A percentile compares a stretch with the other conserved stretches of the same genome.
These are phyloP conservation scores for Elmis aenea DNA, from an alignment of 2,888 invertebrate species.

Conservation along the genomic window DNA sequence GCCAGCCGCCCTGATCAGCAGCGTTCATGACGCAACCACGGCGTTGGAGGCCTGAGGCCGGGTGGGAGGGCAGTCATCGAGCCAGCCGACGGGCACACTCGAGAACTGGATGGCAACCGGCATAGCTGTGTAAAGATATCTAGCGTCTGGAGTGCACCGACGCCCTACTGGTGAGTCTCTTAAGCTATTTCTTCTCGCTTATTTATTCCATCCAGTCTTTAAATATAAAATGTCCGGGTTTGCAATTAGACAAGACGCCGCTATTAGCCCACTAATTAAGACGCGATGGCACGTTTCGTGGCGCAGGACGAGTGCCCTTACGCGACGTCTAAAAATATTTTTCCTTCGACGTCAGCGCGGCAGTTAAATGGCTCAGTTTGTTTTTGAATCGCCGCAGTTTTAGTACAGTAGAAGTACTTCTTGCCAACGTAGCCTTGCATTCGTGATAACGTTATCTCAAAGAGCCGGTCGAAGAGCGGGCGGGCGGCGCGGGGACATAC, in stretches of 20 bases:
- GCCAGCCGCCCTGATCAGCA: slow-evolving; percentile 12
- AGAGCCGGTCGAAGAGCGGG: no score
- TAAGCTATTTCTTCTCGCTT: slow-evolving; percentile 7
- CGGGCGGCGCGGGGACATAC: no score
- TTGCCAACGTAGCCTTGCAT: no score
- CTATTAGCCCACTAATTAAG: no score
- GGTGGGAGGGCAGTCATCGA: slow-evolving; percentile 22
- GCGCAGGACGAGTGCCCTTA: slow-evolving; percentile 8
- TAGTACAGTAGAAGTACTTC: no score
- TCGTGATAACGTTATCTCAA: no score
- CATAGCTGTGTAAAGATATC: slow-evolving; percentile 22
- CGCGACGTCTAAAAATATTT: slow-evolving; percentile 15
- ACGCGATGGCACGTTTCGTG: no score
- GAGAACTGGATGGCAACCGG: slow-evolving; percentile 32
- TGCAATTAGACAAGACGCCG: no score
- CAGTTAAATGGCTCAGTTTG: no score
- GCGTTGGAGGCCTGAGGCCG: slow-evolving; percentile 22
- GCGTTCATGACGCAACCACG: slow-evolving; percentile 21
- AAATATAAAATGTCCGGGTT: no score
- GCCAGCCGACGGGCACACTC: slow-evolving; percentile 25
- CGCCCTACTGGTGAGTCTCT: slow-evolving; percentile 14
- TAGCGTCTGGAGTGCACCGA: slow-evolving; percentile 18
- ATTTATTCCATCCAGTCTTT: slow-evolving; percentile 4
- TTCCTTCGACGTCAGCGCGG: no score
- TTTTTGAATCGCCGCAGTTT: no score